These are phyloP conservation scores for Sinhomidia bicolor DNA, from an alignment of 2,888 invertebrate species.

Conservation along the genomic window DNA sequence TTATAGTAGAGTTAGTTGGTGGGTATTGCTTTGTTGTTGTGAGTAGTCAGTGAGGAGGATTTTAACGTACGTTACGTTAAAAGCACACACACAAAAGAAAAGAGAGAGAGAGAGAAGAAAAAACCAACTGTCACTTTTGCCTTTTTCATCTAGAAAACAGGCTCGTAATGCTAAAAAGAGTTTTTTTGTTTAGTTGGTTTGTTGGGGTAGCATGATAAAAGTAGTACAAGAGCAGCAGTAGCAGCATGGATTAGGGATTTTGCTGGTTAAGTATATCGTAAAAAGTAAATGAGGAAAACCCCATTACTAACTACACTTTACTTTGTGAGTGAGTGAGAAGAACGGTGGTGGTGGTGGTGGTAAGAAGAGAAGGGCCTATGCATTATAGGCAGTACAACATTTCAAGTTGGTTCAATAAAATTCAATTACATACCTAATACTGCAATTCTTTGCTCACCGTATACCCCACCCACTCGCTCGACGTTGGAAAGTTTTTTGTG, in stretches of 20 bases:
- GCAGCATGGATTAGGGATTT: background rate
- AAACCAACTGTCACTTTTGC: constrained; percentile 51
- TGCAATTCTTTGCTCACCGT: no score
- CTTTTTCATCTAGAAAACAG: constrained; percentile 44
- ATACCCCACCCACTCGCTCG: no score
- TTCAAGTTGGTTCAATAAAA: no score
- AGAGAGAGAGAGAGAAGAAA: background rate
- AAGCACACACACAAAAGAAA: background rate
- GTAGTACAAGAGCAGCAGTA: constrained; percentile 22
- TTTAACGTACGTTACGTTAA: background rate
- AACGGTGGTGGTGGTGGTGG: no score
- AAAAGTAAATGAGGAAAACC: background rate
- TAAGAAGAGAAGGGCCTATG: no score
- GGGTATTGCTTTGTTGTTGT: background rate
- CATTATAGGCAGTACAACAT: no score
- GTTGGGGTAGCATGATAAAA: background rate
- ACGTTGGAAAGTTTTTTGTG: background rate
- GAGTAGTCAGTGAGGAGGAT: background rate
- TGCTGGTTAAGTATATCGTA: background rate
- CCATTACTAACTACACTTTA: background rate
- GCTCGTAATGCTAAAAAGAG: constrained; percentile 16
- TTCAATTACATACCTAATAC: no score
- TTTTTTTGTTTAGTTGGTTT: background rate
- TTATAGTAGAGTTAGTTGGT: background rate
- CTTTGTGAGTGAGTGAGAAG: no score